A percentile compares a stretch with the other conserved stretches of the same genome.
Conservation (phyloP, 2,888 invertebrate genomes). For the Abrostola triplasia region DNA sequence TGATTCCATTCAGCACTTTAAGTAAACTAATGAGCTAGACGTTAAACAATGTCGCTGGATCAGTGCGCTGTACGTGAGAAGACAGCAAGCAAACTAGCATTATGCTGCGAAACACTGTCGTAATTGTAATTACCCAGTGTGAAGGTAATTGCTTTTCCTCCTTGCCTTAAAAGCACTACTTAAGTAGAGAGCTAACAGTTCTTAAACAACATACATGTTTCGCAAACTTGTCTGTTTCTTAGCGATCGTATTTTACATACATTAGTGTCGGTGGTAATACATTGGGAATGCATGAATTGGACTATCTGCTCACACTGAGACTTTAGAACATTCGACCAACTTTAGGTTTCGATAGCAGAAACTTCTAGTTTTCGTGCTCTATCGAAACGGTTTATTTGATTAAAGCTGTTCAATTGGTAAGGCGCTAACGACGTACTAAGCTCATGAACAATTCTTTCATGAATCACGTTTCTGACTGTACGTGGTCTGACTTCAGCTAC, state of each 20-base stretch:
- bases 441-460: constrained; percentile 26
- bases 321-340: background rate
- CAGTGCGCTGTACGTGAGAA: constrained; percentile 32
- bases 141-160: constrained; percentile 66
- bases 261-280: constrained; percentile 6
- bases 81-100: constrained; percentile 53
- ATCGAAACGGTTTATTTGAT: constrained; percentile 36
- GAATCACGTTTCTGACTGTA: constrained; percentile 22
- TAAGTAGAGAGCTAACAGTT: constrained; percentile 58
- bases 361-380: constrained; percentile 29
- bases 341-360: constrained; percentile 27
- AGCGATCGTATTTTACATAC: constrained; percentile 22
- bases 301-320: background rate
- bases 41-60: constrained; percentile 28
- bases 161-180: constrained; percentile 64
- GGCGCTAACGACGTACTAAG: constrained; percentile 24
- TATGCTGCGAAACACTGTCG: constrained; percentile 59
- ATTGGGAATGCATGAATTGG: constrained; percentile 9
- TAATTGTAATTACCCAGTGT: constrained; percentile 69
- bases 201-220: constrained; percentile 38
- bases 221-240: constrained; percentile 34
- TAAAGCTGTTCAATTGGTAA: constrained; percentile 35
- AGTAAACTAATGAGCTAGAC: constrained; percentile 29
- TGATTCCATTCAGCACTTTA: constrained; percentile 12
- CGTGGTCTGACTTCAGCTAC: constrained; percentile 22